Percentiles rank a stretch among this genome's conserved stretches.
phyloP scores from a whole-genome alignment of 2,888 invertebrate genomes.

The Amiota mariae region DNA sequence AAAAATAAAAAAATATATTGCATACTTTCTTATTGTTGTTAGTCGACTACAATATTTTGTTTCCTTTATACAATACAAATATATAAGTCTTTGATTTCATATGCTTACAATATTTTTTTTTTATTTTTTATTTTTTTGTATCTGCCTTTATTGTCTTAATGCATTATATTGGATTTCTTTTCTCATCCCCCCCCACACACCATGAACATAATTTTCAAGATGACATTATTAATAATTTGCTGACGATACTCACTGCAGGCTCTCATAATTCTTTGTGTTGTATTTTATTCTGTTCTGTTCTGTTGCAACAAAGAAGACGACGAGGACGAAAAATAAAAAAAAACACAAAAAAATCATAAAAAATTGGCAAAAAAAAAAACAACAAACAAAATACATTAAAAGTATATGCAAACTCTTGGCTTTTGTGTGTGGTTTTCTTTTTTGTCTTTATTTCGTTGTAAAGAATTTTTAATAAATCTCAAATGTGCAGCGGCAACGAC shows the following conservation, averaged over 20 bases:
- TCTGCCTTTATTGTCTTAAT: slow-evolving; percentile 58
- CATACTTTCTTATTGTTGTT: slow-evolving; percentile 35
- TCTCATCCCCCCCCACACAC: too few species aligned
- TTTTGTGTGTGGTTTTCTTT: slow-evolving; percentile 36
- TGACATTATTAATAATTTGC: slow-evolving; percentile 72
- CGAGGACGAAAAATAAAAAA: too few species aligned
- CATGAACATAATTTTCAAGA: slow-evolving; percentile 52
- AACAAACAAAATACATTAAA: background rate
- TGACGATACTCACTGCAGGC: slow-evolving; percentile 55
- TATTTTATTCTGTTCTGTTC: too few species aligned
- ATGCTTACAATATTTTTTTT: slow-evolving; percentile 44
- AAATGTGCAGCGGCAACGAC: slow-evolving; percentile 64
- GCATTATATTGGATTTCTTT: slow-evolving; percentile 68
- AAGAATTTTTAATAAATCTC: slow-evolving; percentile 73
- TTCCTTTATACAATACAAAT: slow-evolving; percentile 29
- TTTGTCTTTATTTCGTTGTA: slow-evolving; percentile 43
- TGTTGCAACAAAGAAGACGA: background rate
- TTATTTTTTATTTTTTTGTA: too few species aligned
- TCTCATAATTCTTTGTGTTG: slow-evolving; percentile 40
- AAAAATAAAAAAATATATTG: slow-evolving; percentile 6
- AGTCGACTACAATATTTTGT: too few species aligned
- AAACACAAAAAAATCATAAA: background rate
- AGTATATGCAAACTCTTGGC: slow-evolving; percentile 13
- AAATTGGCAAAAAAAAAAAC: background rate
- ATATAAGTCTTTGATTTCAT: slow-evolving; percentile 32